A percentile compares a stretch with the other conserved stretches of the same genome.
phyloP scores from a whole-genome alignment of 2,888 invertebrate species.

The Gerris lacustris region DNA sequence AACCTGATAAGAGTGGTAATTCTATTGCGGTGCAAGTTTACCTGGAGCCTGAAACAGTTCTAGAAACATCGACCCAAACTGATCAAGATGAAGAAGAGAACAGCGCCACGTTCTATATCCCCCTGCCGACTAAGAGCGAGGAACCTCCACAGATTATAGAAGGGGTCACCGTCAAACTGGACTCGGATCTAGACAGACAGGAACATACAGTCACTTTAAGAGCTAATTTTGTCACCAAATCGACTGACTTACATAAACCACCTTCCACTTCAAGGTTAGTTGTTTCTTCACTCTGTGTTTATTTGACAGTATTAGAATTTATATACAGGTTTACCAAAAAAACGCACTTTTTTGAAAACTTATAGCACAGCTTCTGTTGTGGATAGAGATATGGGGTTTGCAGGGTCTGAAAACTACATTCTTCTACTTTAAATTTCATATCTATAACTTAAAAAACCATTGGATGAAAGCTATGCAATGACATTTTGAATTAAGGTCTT shows the following conservation, averaged over 20 bases:
- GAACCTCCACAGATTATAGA: slow-evolving; percentile 36
- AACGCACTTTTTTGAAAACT: too few species aligned
- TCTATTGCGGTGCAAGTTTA: slow-evolving; percentile 46
- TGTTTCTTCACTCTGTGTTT: neutral
- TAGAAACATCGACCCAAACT: slow-evolving; percentile 38
- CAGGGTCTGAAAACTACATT: too few species aligned
- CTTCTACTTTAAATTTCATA: too few species aligned
- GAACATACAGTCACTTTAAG: slow-evolving; percentile 50
- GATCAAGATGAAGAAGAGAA: slow-evolving; percentile 37
- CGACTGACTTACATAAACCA: slow-evolving; percentile 29
- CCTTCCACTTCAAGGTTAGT: slow-evolving; percentile 14
- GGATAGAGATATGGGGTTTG: too few species aligned
- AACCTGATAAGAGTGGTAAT: slow-evolving; percentile 34
- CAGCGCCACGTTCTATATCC: slow-evolving; percentile 51
- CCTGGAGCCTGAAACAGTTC: slow-evolving; percentile 36
- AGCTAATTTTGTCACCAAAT: slow-evolving; percentile 51
- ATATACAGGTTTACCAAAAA: too few species aligned
- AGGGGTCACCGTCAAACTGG: slow-evolving; percentile 52
- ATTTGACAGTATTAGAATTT: too few species aligned
- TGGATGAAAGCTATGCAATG: too few species aligned
- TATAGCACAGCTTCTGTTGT: too few species aligned
- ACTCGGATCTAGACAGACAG: slow-evolving; percentile 45
- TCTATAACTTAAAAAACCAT: too few species aligned
- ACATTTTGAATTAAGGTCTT: too few species aligned
- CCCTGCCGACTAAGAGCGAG: slow-evolving; percentile 39